Evolutionary conservation across 2,113 vertebrate species (phyloP).

Genomic region (Redunca redunca): DNA sequence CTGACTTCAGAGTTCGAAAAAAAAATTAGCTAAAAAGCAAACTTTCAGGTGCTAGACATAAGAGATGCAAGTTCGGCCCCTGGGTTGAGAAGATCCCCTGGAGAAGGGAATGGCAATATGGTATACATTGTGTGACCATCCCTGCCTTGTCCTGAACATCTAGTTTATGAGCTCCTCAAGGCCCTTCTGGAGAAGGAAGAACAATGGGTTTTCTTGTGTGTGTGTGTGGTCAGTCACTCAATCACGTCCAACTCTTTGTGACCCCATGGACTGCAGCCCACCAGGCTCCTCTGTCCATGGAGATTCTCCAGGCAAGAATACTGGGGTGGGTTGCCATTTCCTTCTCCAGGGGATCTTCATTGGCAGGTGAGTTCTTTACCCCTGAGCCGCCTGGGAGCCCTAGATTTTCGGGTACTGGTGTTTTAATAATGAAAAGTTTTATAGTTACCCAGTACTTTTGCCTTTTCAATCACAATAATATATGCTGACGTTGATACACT

Average conservation of each 20-base stretch:
- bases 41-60: neutral
- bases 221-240: neutral
- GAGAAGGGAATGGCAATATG: too few species aligned
- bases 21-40: neutral
- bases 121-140: neutral
- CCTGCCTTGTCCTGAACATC: neutral
- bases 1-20: neutral
- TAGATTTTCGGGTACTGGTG: neutral
- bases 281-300: neutral
- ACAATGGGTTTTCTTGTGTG: neutral
- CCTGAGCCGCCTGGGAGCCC: accelerated
- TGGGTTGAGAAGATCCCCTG: too few species aligned
- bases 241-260: neutral
- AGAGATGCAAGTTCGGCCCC: too few species aligned
- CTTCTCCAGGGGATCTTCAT: neutral
- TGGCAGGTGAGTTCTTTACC: neutral
- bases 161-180: neutral
- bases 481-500: neutral
- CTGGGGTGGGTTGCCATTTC: neutral
- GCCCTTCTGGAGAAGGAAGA: neutral
- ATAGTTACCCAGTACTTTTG: neutral
- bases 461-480: neutral
- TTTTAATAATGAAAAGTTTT: neutral
- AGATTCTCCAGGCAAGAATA: neutral
- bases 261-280: neutral